Evolutionary conservation across 2,888 invertebrate genomes (phyloP).

Genomic region (Timema podura): DNA sequence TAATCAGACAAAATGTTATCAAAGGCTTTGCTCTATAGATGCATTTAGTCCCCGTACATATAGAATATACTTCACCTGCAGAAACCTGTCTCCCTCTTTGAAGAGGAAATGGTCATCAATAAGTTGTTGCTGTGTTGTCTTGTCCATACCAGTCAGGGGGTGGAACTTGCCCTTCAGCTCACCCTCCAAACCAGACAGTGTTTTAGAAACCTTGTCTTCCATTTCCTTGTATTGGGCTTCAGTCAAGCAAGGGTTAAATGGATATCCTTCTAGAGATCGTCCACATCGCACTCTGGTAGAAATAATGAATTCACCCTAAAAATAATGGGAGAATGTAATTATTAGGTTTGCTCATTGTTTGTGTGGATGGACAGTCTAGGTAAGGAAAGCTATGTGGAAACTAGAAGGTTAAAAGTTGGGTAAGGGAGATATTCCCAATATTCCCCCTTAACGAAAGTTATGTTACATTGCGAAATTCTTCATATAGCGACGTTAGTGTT

Average conservation of each 20-base stretch:
- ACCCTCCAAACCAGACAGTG: conserved; percentile 75
- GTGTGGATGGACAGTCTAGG: too few relatives aligned
- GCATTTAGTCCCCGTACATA: too few relatives aligned
- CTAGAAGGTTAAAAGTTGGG: too few relatives aligned
- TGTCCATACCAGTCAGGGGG: conserved; percentile 93
- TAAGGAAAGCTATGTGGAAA: too few relatives aligned
- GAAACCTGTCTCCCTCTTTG: conserved; percentile 92
- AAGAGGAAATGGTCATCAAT: conserved; percentile 98
- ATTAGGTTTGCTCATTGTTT: too few relatives aligned
- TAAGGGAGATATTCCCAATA: too few relatives aligned
- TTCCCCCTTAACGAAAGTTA: too few relatives aligned
- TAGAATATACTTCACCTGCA: conserved; percentile 45
- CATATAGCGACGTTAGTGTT: too few relatives aligned
- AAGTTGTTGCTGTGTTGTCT: conserved; percentile 91
- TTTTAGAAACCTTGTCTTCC: conserved; percentile 83
- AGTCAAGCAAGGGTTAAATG: conserved; percentile 95
- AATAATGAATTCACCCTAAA: conserved; percentile 76
- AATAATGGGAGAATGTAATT: background rate
- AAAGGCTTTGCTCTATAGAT: too few relatives aligned
- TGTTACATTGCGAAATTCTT: too few relatives aligned
- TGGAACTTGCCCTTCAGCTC: conserved; percentile 94
- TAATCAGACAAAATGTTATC: too few relatives aligned
- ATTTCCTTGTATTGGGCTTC: conserved; percentile 97
- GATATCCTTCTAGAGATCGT: conserved; percentile 85
- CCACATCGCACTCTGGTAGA: conserved; percentile 96